phyloP scores from a whole-genome alignment of 2,888 invertebrate species.

The Tribolium freemani region DNA sequence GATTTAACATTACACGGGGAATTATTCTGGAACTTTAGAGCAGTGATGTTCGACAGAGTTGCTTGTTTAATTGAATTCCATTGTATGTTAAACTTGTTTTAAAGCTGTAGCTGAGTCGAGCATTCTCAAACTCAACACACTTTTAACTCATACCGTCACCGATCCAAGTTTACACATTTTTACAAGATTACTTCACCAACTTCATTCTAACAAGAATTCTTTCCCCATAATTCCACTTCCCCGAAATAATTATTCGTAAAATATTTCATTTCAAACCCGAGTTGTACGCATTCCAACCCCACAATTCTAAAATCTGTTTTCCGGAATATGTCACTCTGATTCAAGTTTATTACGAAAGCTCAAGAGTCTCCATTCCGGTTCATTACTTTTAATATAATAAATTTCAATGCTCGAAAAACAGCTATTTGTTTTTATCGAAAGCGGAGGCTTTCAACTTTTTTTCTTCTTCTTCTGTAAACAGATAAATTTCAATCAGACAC shows the following conservation, averaged over 20 bases:
- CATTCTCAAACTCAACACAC: slow-evolving; percentile 48
- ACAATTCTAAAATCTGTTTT: too few species aligned
- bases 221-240: not conserved
- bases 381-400: not conserved
- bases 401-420: not conserved
- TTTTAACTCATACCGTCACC: slow-evolving; percentile 45
- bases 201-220: not conserved
- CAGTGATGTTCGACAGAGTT: slow-evolving; percentile 62
- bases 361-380: too few species aligned
- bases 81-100: slow-evolving; percentile 64
- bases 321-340: too few species aligned
- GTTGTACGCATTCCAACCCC: too few species aligned
- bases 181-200: slow-evolving; percentile 42
- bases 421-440: not conserved
- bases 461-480: slow-evolving; percentile 19
- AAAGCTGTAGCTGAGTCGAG: slow-evolving; percentile 51
- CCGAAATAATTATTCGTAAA: not conserved
- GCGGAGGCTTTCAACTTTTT: not conserved
- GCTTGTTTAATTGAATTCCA: slow-evolving; percentile 65
- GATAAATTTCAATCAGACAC: slow-evolving; percentile 35
- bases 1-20: slow-evolving; percentile 60
- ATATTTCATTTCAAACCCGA: not conserved
- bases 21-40: slow-evolving; percentile 61
- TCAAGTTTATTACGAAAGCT: too few species aligned
- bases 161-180: slow-evolving; percentile 50